Evolutionary conservation across 2,888 invertebrate species (phyloP).

Genomic region (Drosophila diplacantha): DNA sequence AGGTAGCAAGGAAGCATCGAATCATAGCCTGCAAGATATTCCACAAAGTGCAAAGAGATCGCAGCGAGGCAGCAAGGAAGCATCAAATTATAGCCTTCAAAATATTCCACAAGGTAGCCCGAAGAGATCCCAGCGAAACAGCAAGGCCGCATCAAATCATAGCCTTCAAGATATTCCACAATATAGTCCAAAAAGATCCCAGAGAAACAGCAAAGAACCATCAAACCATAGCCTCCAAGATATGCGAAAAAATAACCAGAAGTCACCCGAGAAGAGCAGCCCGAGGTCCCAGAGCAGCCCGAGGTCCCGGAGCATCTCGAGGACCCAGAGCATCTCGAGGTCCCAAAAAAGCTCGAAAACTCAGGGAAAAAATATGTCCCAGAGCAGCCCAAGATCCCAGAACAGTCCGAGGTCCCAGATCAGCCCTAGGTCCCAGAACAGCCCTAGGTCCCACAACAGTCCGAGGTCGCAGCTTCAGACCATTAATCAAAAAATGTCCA

Average conservation of each 20-base stretch:
- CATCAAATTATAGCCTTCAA: background rate
- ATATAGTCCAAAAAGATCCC: background rate
- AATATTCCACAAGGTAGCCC: background rate
- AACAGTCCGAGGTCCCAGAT: background rate
- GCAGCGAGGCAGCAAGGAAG: background rate
- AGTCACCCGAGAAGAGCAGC: background rate
- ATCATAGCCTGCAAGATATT: background rate
- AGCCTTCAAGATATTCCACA: background rate
- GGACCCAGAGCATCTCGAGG: fast-evolving
- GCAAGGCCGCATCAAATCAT: background rate
- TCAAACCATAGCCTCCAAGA: background rate
- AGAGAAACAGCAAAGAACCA: background rate
- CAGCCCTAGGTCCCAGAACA: background rate
- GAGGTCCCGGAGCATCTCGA: too few relatives aligned
- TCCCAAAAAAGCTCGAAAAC: too few relatives aligned
- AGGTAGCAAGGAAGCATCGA: background rate
- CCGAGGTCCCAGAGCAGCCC: background rate
- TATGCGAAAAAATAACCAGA: background rate
- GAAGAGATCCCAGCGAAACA: background rate
- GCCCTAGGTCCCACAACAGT: background rate
- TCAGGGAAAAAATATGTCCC: too few relatives aligned
- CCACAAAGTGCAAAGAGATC: background rate
- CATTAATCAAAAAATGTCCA: background rate
- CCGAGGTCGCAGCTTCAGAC: too few relatives aligned
- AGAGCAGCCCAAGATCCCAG: background rate